A percentile compares a stretch with the other conserved stretches of the same genome.
phyloP scores from a whole-genome alignment of 2,888 invertebrate genomes.

The Sinelater perroti region DNA sequence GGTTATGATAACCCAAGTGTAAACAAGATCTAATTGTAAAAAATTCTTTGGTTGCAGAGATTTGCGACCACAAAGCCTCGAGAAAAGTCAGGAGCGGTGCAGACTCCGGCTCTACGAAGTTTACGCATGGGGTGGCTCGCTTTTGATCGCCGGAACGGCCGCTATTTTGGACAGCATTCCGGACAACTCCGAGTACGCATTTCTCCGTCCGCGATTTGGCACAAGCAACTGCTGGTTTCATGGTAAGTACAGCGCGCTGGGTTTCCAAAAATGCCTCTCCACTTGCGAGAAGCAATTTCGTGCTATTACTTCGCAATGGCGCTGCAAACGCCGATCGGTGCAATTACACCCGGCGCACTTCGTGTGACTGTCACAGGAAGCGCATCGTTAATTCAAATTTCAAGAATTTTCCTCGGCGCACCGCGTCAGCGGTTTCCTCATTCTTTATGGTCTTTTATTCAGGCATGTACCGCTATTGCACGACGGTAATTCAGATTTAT shows the following conservation, averaged over 20 bases:
- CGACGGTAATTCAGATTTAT: conserved; percentile 12
- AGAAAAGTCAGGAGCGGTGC: conserved; percentile 84
- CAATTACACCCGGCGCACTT: no score
- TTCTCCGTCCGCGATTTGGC: conserved; percentile 82
- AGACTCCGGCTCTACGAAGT: conserved; percentile 81
- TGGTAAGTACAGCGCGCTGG: no score
- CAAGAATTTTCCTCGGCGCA: conserved; percentile 22
- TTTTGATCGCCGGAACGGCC: conserved; percentile 78
- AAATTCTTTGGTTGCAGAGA: conserved; percentile 67
- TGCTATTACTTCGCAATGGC: no score
- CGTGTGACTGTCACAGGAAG: no score
- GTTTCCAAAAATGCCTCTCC: no score
- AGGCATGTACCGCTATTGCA: conserved; percentile 22
- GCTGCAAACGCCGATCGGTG: no score
- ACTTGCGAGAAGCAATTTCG: no score
- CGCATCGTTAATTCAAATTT: no score
- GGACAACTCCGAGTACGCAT: conserved; percentile 64
- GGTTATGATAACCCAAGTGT: no score
- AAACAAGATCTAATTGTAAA: no score
- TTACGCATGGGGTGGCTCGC: conserved; percentile 88
- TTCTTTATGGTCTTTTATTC: conserved; percentile 20
- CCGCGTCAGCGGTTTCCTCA: conserved; percentile 27
- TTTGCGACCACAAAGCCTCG: conserved; percentile 83
- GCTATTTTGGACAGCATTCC: conserved; percentile 77
- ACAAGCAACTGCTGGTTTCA: conserved; percentile 84